Evolutionary conservation across 53 echinoderm and acorn worm species (phyloP).

Genomic region (Stichopus horrens): DNA sequence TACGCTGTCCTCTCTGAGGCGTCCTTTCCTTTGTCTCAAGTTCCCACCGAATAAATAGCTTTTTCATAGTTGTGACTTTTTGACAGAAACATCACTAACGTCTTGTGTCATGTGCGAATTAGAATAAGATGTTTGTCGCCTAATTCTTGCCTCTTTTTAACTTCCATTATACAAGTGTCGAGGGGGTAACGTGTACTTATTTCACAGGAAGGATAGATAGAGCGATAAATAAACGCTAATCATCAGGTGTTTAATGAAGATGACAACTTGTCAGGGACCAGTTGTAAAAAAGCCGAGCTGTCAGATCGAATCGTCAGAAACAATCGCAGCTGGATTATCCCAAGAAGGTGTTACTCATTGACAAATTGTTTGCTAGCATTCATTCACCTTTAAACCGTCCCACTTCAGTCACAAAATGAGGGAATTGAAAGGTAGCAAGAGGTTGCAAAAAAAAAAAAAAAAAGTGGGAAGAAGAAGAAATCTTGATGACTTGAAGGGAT

Average conservation of each 20-base stretch:
- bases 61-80: constrained; percentile 20
- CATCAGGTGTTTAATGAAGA: constrained; percentile 33
- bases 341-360: constrained; percentile 13
- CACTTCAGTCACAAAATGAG: constrained; percentile 38
- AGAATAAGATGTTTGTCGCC: constrained; percentile 34
- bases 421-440: constrained; percentile 4
- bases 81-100: constrained; percentile 28
- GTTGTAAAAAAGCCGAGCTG: constrained; percentile 23
- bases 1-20: neutral
- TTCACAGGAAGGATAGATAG: constrained; percentile 31
- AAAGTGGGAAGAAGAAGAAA: too few species aligned
- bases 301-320: constrained; percentile 12
- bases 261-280: constrained; percentile 38
- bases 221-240: constrained; percentile 37
- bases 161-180: constrained; percentile 38
- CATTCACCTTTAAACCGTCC: constrained; percentile 37
- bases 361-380: constrained; percentile 32
- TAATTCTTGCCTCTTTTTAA: constrained; percentile 24
- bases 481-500: too few species aligned
- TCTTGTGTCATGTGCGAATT: constrained; percentile 39
- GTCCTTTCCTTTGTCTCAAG: neutral
- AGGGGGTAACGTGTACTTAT: constrained; percentile 41
- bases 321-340: constrained; percentile 11
- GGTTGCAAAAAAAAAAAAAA: too few species aligned
- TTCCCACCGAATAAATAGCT: neutral